Base-by-base conservation (phyloP, 35 echinoderm and acorn worm species). In the Apostichopus japonicus region DNA sequence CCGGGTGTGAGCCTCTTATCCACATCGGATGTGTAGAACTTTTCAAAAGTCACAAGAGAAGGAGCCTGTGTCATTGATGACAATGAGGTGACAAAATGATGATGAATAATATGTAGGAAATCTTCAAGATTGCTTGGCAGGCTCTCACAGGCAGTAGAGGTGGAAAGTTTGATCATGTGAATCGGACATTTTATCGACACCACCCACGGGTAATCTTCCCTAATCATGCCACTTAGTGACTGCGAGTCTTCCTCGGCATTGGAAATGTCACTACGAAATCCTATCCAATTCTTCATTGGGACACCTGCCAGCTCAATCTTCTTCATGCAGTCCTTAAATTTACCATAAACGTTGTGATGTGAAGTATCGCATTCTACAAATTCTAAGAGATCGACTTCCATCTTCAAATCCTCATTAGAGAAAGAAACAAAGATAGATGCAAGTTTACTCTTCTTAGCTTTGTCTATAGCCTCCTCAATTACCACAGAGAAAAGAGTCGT, bases 261-360 rank as follows among this genome's bases (percentile, higher is more conserved):
- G 59, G 56, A 65, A 16, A 65, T 21, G 8, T 89, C 86, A 8
- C 86, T 72, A 16, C 86, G 86, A 23, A 89, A 89, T 65, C 61
- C 86, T 14, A 89, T 89, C 86, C 86, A 89, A 17, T 89, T 89
- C 24, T 89, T 72, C 67, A 89, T 89, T 57, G 59, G 44, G 56
- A 89, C 86, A 15, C 86, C 86, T 65, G 86, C 86, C 24, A 33
- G 62, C 33, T 89, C 61, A 52, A 89, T 73, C 53, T 73, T 89
- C 17, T 27, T 44, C 86, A 89, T 27, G 24, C 61, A 89, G 15
- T 89, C 86, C 62, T 89, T 89, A 4, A 89, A 63, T 33, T 72
- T 89, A 51, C 44, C 6, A 22, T 72, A 89, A 7, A 73, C 24
- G 1, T 22, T 51, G 8, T 67, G 16, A 16, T 25, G 33, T 11